Conservation (phyloP, 2,113 vertebrate species). For the Dermatemys mawii region DNA sequence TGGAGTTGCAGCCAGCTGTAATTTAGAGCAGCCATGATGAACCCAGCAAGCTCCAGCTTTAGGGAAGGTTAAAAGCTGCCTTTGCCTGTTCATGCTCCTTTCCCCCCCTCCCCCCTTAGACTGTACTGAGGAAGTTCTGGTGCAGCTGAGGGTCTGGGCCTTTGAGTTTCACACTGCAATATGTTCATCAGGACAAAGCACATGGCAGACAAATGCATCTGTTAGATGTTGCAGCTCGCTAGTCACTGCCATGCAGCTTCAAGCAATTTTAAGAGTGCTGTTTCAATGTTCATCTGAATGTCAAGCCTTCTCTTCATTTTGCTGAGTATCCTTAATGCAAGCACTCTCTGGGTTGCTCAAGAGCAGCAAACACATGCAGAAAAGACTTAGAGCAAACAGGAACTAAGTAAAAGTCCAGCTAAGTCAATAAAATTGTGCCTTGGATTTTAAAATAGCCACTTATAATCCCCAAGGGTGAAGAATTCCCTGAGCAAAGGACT, state of each 20-base stretch:
- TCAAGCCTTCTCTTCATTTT: neutral
- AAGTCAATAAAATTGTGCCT: neutral
- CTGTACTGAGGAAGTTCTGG: neutral
- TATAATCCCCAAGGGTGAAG: neutral
- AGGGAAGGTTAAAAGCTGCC: neutral
- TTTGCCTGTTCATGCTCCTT: neutral
- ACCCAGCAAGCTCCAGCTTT: neutral
- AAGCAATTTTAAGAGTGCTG: neutral
- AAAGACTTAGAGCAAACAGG: neutral
- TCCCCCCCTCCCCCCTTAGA: neutral
- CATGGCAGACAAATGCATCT: neutral
- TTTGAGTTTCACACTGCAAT: neutral
- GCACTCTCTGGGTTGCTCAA: neutral
- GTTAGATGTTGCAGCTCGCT: neutral
- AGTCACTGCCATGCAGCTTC: neutral
- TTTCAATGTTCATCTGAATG: neutral
- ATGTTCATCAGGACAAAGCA: neutral
- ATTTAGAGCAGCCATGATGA: neutral
- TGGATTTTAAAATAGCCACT: neutral
- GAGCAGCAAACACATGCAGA: neutral
- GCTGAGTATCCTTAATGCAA: neutral
- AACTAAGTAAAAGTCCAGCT: neutral
- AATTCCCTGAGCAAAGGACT: neutral
- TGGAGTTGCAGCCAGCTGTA: neutral
- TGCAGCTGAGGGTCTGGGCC: neutral